phyloP scores from a whole-genome alignment of 2,113 vertebrate genomes.

The Ovibos moschatus region DNA sequence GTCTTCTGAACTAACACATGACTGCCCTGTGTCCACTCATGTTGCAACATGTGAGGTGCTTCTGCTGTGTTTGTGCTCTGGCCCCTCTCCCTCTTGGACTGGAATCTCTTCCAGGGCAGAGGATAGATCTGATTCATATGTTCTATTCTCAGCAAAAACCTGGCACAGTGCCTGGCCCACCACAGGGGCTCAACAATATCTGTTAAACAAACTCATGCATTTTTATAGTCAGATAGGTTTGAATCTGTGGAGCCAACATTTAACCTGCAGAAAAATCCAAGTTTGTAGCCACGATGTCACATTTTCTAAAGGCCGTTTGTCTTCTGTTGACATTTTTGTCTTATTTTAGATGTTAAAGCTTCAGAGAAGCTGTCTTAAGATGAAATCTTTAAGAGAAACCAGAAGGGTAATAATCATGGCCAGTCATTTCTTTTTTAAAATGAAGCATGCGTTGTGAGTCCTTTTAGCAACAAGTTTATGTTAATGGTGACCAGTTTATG shows the following conservation, averaged over 20 bases:
- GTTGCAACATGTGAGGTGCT: fast-evolving
- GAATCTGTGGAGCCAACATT: background rate
- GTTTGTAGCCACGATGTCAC: background rate
- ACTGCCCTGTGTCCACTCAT: fast-evolving
- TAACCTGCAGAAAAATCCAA: background rate
- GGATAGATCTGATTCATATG: conserved; percentile 5
- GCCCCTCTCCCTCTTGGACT: background rate
- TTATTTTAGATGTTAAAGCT: background rate
- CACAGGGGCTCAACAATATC: background rate
- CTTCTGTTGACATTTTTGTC: background rate
- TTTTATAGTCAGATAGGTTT: background rate
- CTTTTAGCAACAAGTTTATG: background rate
- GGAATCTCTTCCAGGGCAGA: conserved; percentile 43
- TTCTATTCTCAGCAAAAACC: conserved; percentile 16
- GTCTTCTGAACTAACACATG: background rate
- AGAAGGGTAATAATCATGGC: background rate
- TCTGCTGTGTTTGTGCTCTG: no score
- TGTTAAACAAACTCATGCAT: background rate
- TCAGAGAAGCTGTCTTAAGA: background rate
- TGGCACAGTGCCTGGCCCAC: background rate
- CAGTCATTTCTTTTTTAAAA: background rate
- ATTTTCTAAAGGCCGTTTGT: background rate
- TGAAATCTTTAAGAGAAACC: background rate
- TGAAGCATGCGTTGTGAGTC: background rate
- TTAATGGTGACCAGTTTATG: background rate